A percentile compares a stretch with the other conserved stretches of the same genome.
Conservation (phyloP, 2,797 vertebrate genomes). For the Arrhamphus sclerolepis region DNA sequence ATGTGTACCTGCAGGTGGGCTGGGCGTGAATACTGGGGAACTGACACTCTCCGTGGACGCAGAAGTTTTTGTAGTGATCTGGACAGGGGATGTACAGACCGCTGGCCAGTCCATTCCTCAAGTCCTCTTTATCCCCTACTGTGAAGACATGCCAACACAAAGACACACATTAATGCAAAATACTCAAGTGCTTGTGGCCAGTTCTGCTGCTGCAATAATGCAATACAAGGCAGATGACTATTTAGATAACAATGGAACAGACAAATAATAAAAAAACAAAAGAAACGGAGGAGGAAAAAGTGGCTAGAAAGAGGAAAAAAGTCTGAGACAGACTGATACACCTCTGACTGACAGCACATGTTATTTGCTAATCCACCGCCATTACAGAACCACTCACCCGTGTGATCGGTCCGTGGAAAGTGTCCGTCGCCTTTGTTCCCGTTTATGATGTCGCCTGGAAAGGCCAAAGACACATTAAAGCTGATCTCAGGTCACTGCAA, state of each 20-base stretch:
- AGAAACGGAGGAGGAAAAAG: neutral
- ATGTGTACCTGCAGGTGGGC: constrained; percentile 90
- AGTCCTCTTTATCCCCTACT: constrained; percentile 72
- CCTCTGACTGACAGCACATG: constrained; percentile 20
- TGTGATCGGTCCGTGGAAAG: constrained; percentile 90
- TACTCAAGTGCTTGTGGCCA: neutral
- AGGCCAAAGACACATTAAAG: constrained; percentile 41
- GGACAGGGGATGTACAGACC: constrained; percentile 94
- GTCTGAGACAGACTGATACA: neutral
- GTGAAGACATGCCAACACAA: constrained; percentile 22
- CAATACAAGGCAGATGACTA: neutral
- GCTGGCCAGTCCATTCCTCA: constrained; percentile 85
- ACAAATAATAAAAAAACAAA: neutral
- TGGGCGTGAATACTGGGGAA: constrained; percentile 89
- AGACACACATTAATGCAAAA: constrained; percentile 1
- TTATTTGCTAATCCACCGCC: constrained; percentile 10
- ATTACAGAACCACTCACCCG: constrained; percentile 79
- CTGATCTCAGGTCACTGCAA: constrained; percentile 25
- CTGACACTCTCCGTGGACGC: constrained; percentile 96
- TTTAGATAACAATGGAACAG: constrained; percentile 6
- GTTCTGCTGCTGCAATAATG: constrained; percentile 10
- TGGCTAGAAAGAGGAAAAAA: neutral
- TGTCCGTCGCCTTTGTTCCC: constrained; percentile 92
- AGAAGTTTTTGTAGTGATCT: constrained; percentile 94
- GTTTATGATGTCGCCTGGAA: constrained; percentile 88